Conservation (phyloP, 2,888 invertebrate species). For the Melinaea menophilus region DNA sequence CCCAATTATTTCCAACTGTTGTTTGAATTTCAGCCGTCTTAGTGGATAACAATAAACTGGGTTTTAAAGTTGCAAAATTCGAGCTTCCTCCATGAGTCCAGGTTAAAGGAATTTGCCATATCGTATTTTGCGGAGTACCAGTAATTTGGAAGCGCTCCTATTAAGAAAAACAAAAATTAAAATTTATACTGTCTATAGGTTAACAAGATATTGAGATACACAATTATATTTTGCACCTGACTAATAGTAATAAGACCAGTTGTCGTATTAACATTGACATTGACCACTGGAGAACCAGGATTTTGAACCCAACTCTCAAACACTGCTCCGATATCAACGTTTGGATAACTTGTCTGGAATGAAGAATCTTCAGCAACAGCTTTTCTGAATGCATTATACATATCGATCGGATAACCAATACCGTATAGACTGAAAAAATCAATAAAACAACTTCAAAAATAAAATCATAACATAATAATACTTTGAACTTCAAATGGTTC, state of each 20-base stretch:
- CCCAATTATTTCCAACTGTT: slow-evolving; percentile 66
- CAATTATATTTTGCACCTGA: slow-evolving; percentile 51
- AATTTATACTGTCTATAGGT: not conserved
- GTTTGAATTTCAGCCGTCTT: slow-evolving; percentile 36
- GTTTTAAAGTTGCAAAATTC: slow-evolving; percentile 57
- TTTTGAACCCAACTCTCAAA: slow-evolving; percentile 81
- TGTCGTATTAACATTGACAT: slow-evolving; percentile 60
- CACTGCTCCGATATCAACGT: slow-evolving; percentile 57
- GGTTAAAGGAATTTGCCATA: slow-evolving; percentile 68
- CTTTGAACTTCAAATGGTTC: not conserved
- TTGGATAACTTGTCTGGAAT: slow-evolving; percentile 43
- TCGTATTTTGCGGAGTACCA: slow-evolving; percentile 38
- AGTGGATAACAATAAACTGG: slow-evolving; percentile 47
- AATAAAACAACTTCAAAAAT: not conserved
- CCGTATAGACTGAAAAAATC: slow-evolving; percentile 50
- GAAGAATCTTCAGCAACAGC: slow-evolving; percentile 52
- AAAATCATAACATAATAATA: not conserved
- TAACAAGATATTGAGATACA: slow-evolving; percentile 7
- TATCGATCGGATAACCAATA: slow-evolving; percentile 53
- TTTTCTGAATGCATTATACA: slow-evolving; percentile 57
- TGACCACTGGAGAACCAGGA: slow-evolving; percentile 78
- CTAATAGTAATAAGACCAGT: slow-evolving; percentile 50
- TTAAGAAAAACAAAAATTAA: slow-evolving; percentile 6
- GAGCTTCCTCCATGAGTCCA: slow-evolving; percentile 61
- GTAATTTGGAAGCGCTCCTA: slow-evolving; percentile 59